Evolutionary conservation across 2,888 invertebrate genomes (phyloP), one percentile per base, ranked within the genome.

Genomic region (Podabrus alpinus): DNA sequence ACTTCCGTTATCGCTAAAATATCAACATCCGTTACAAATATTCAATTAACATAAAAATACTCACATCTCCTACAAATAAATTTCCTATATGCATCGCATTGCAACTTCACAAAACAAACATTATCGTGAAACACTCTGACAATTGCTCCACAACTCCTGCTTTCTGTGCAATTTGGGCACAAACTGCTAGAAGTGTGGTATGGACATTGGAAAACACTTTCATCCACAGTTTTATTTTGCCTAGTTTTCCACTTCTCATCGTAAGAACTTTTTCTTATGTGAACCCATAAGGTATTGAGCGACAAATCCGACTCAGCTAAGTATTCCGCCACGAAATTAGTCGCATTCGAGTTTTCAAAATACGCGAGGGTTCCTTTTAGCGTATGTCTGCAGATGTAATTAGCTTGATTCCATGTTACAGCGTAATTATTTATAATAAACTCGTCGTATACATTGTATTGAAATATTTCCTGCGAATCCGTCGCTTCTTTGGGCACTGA

Each of bases 1-100:
- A n/a, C 0, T 45, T 45, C 45, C 45, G 2, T n/a, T 45, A 45
- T 45, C n/a, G 45, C 45, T 45, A n/a, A 4, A 45, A 45, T 2
- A 45, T 7, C 45, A 45, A 45, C 29, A 5, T 13, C n/a, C 13
- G 5, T 29, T 29, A 13, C 45, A 45, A 45, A 45, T 9, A n/a
- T 45, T n/a, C 7, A 45, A n/a, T 5, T 7, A 45, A 0, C n/a
- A 5, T n/a, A 45, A 45, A 45, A 45, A n/a, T 9, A 45, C 64
- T 19, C 21, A 64, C 64, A 21, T 64, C 70, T 16, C 11, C 45
- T 64, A n/a, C 70, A 70, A 19, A 70, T 70, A 29, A 70, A 70
- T 9, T 64, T 64, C 19, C 70, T 62, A 11, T 10, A 9, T 15
- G 64, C 70, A 16, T 70, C 19, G 9, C 70, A 70, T 11, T 16